Percentiles rank a stretch among this genome's conserved stretches.
phyloP scores from a whole-genome alignment of 2,888 invertebrate genomes.

The Ischnura elegans region DNA sequence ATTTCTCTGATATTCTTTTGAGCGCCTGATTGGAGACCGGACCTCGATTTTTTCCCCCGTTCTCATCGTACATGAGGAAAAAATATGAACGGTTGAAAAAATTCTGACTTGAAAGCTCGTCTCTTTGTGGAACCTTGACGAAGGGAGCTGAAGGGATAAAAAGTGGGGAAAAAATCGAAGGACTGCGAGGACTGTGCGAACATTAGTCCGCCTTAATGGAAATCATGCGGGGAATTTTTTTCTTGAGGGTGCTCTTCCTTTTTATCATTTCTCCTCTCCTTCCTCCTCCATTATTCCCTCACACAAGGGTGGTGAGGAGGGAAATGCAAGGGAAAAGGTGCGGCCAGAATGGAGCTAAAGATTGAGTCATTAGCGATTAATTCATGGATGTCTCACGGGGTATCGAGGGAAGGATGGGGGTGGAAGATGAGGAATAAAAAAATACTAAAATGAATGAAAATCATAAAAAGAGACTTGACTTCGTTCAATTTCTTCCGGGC shows the following conservation, averaged over 20 bases:
- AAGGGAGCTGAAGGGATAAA: neutral
- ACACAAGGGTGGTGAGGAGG: neutral
- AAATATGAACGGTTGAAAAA: neutral
- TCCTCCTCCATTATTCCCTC: too few species aligned
- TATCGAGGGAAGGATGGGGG: neutral
- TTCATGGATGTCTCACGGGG: neutral
- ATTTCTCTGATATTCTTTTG: conserved; percentile 54
- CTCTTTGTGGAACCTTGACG: neutral
- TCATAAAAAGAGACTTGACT: too few species aligned
- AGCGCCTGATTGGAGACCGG: conserved; percentile 37
- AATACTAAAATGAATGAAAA: neutral
- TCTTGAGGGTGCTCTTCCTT: neutral
- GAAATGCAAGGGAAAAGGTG: neutral
- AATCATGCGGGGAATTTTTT: conserved; percentile 33
- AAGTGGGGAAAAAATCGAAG: too few species aligned
- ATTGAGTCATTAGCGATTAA: conserved; percentile 55
- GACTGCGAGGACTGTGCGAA: neutral
- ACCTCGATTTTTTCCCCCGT: conserved; percentile 22
- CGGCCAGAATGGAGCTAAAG: neutral
- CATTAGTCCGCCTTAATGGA: conserved; percentile 57
- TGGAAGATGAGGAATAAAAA: neutral
- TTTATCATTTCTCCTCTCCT: conserved; percentile 41
- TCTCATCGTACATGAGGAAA: neutral
- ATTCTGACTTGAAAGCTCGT: neutral
- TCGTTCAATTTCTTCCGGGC: neutral